Percentiles rank a stretch among this genome's conserved stretches.
Conservation (phyloP, 1,140 invertebrate species). For the Leptopilina clavipes region DNA sequence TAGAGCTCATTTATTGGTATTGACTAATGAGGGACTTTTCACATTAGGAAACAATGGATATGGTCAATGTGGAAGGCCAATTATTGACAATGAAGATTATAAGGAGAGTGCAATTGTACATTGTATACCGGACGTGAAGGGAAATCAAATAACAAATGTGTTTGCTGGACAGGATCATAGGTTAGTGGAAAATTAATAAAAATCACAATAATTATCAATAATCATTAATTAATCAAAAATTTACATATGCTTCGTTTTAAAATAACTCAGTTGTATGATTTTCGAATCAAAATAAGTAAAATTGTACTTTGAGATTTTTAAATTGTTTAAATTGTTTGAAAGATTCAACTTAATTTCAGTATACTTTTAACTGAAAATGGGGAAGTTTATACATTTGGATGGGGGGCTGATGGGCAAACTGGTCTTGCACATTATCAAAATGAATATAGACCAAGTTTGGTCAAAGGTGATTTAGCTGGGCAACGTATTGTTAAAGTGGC, state of each 20-base stretch:
- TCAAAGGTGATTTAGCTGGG: constrained; percentile 87
- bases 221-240: too few species aligned
- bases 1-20: constrained; percentile 88
- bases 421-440: constrained; percentile 85
- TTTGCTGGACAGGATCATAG: constrained; percentile 90
- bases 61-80: constrained; percentile 92
- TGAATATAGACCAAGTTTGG: constrained; percentile 76
- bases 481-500: constrained; percentile 90
- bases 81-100: constrained; percentile 88
- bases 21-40: constrained; percentile 88
- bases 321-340: not conserved
- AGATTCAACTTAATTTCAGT: constrained; percentile 73
- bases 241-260: too few species aligned
- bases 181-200: constrained; percentile 66
- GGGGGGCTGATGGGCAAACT: constrained; percentile 96
- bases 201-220: too few species aligned
- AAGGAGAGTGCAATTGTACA: constrained; percentile 79
- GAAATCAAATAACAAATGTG: constrained; percentile 79
- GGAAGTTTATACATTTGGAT: constrained; percentile 91
- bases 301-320: not conserved
- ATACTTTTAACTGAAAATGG: constrained; percentile 88
- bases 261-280: not conserved
- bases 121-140: constrained; percentile 80
- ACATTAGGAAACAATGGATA: constrained; percentile 94
- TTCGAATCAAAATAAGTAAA: constrained; percentile 1